phyloP scores from a whole-genome alignment of 2,113 vertebrate genomes.

The Sitta europaea region DNA sequence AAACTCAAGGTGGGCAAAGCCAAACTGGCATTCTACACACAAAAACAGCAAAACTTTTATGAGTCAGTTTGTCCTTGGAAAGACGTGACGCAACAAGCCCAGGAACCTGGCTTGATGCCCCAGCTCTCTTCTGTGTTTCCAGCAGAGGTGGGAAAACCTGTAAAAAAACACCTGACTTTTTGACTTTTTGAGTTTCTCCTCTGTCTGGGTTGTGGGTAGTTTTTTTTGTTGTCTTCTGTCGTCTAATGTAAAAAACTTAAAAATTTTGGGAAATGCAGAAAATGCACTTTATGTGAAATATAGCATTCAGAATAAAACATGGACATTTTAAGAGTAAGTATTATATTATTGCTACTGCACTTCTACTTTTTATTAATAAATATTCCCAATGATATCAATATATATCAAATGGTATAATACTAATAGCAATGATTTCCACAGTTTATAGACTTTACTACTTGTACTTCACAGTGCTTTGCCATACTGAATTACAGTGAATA shows the following conservation, averaged over 20 bases:
- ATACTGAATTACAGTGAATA: neutral
- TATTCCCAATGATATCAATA: neutral
- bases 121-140: neutral
- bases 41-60: neutral
- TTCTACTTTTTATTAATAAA: constrained; percentile 7
- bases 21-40: neutral
- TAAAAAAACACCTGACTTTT: neutral
- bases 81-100: neutral
- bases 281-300: neutral
- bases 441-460: constrained; percentile 8
- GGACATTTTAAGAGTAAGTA: neutral
- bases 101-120: neutral
- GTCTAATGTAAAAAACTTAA: neutral
- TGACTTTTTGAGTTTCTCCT: neutral
- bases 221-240: neutral
- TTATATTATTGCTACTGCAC: neutral
- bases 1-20: neutral
- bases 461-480: neutral
- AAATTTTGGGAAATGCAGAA: neutral
- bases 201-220: no score
- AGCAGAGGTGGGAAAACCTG: neutral
- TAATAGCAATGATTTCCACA: neutral
- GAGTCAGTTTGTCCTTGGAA: neutral
- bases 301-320: neutral
- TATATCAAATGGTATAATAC: neutral